Evolutionary conservation across 2,888 invertebrate genomes (phyloP).

Genomic region (Deroplatys truncata): DNA sequence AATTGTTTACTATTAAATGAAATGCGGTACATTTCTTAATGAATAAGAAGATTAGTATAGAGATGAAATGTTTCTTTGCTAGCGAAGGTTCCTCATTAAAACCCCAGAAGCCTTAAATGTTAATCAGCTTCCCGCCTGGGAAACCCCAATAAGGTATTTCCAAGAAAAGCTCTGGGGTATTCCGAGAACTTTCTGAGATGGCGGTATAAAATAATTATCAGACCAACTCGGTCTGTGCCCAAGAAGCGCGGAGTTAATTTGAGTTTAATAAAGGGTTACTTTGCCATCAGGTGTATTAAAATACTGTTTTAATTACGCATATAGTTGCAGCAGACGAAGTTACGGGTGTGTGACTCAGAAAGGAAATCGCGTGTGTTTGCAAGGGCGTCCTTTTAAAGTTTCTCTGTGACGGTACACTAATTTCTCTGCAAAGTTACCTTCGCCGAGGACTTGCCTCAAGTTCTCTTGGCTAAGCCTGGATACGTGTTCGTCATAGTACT

Average conservation of each 20-base stretch:
- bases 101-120: neutral
- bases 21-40: no score
- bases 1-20: no score
- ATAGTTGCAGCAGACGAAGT: neutral
- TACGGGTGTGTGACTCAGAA: neutral
- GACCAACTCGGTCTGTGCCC: neutral
- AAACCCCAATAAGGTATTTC: neutral
- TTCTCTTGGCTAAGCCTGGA: neutral
- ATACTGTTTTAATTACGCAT: neutral
- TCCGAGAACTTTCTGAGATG: neutral
- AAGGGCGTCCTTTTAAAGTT: neutral
- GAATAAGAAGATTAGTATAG: no score
- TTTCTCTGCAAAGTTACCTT: neutral
- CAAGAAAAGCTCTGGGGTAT: neutral
- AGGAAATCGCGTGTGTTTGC: neutral
- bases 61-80: neutral
- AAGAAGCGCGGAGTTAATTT: neutral
- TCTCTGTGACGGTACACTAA: neutral
- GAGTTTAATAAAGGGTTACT: neutral
- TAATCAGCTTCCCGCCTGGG: neutral
- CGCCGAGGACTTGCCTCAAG: neutral
- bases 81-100: neutral
- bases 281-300: neutral
- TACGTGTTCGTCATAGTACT: neutral
- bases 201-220: neutral